A percentile compares a stretch with the other conserved stretches of the same genome.
These are phyloP conservation scores for Puma concolor DNA, from an alignment of 2,113 vertebrate genomes.

Conservation along the genomic window DNA sequence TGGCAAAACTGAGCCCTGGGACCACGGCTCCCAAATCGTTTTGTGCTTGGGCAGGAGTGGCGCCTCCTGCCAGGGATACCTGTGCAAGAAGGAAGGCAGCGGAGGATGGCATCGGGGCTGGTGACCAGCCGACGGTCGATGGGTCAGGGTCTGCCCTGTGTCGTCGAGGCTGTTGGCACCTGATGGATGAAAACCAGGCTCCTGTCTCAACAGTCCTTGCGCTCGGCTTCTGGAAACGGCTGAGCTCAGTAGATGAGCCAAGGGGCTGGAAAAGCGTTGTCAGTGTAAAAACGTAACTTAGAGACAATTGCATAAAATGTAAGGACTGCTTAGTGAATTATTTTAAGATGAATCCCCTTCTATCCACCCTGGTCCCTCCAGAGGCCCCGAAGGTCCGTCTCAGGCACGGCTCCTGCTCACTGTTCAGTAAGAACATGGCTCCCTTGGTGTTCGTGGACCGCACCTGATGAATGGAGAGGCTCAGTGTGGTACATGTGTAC, in stretches of 20 bases:
- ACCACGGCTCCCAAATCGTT: neutral
- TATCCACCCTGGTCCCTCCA: neutral
- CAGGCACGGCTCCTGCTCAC: neutral
- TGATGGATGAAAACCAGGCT: neutral
- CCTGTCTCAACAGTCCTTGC: neutral
- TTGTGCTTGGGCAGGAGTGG: neutral
- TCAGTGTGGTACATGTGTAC: neutral
- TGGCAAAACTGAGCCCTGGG: neutral
- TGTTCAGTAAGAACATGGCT: too few relatives aligned
- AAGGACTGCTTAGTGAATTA: neutral
- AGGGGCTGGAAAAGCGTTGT: neutral
- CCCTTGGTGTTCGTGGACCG: neutral
- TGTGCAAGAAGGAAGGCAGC: neutral
- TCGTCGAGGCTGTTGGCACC: fast-evolving
- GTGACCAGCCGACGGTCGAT: fast-evolving
- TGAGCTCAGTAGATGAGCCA: neutral
- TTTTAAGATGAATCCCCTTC: neutral
- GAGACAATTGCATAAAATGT: neutral
- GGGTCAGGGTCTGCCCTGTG: neutral
- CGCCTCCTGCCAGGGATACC: fast-evolving
- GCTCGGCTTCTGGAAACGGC: neutral
- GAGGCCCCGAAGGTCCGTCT: neutral
- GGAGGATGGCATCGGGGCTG: neutral
- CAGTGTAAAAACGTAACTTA: neutral
- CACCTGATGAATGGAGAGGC: neutral